Conservation (phyloP, 1,140 invertebrate species). For the Neelides sp. region DNA sequence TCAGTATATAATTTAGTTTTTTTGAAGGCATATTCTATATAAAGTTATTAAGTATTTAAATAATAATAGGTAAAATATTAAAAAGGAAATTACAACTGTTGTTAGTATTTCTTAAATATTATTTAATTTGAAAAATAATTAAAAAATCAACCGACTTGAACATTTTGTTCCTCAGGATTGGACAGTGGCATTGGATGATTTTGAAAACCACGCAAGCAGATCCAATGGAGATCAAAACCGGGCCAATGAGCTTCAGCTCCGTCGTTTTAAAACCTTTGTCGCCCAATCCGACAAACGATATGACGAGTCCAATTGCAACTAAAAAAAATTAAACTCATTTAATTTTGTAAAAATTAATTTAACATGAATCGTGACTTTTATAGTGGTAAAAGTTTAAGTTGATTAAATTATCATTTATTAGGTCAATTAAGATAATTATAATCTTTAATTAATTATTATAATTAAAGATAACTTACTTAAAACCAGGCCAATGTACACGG, state of each 20-base stretch:
- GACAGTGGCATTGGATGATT: conserved; percentile 28
- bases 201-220: conserved; percentile 20
- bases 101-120: too few species aligned
- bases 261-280: conserved; percentile 29
- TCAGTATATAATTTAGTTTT: too few species aligned
- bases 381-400: neutral
- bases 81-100: too few species aligned
- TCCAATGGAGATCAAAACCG: conserved; percentile 20
- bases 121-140: too few species aligned
- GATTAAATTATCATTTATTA: too few species aligned
- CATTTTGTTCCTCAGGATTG: too few species aligned
- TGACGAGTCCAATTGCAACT: conserved; percentile 23
- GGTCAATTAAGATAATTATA: neutral
- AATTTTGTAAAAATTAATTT: neutral
- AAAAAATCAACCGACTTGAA: too few species aligned
- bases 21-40: too few species aligned
- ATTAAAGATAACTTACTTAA: conserved; percentile 22
- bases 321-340: neutral
- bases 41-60: too few species aligned
- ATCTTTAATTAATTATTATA: neutral
- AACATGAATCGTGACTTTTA: neutral
- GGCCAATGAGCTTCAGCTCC: conserved; percentile 26
- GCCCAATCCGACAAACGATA: conserved; percentile 27
- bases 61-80: too few species aligned
- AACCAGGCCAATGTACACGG: conserved; percentile 26